Conservation (phyloP, 2,797 vertebrate genomes). For the Steatocranus sp. region DNA sequence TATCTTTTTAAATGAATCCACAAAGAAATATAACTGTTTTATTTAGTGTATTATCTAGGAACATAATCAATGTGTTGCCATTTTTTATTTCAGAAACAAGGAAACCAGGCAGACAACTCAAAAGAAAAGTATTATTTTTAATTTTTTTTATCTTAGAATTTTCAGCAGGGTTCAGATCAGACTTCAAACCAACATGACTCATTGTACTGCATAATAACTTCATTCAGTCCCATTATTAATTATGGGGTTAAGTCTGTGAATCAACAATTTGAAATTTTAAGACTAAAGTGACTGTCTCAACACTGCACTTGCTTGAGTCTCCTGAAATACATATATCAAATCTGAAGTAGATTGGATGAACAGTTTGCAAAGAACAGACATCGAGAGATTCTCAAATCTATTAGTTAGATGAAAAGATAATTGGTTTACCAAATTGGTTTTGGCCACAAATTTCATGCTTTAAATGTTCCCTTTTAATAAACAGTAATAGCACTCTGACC, state of each 20-base stretch:
- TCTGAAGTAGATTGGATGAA: not conserved
- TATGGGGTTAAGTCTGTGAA: not conserved
- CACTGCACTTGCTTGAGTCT: not conserved
- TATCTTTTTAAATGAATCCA: not conserved
- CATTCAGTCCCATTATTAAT: not conserved
- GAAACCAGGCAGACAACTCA: not conserved
- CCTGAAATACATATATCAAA: not conserved
- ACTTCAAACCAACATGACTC: not conserved
- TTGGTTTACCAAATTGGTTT: constrained; percentile 4
- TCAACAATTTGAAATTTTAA: not conserved
- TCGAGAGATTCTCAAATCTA: not conserved
- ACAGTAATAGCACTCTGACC: not conserved
- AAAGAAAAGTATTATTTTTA: not conserved
- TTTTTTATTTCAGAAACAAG: not conserved
- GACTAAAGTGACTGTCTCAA: not conserved
- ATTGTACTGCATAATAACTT: not conserved
- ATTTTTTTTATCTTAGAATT: not conserved
- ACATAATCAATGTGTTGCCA: not conserved
- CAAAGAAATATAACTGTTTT: not conserved
- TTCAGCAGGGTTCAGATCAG: not conserved
- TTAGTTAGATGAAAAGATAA: not conserved
- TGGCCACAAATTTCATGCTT: not conserved
- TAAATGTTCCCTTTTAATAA: not conserved
- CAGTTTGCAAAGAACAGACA: not conserved
- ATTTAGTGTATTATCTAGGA: not conserved